Evolutionary conservation across 1,140 invertebrate species (phyloP).

Genomic region (Kradibia gibbosae): DNA sequence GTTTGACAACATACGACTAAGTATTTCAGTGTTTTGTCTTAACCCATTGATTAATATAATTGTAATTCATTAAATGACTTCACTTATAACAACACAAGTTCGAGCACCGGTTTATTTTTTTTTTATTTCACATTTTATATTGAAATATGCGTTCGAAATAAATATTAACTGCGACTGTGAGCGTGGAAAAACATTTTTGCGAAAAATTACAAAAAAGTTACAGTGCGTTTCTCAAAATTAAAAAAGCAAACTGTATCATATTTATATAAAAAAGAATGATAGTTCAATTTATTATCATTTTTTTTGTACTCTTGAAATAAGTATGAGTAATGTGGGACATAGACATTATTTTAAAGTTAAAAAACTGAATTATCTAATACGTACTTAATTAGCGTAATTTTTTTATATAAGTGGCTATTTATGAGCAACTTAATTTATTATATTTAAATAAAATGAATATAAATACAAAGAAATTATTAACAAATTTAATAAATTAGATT

Average conservation of each 20-base stretch:
- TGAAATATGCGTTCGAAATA: conserved; percentile 9
- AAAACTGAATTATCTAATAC: too few relatives aligned
- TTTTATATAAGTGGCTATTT: too few relatives aligned
- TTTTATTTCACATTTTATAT: background rate
- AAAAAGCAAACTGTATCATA: background rate
- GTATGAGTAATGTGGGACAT: conserved; percentile 15
- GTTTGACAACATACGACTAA: background rate
- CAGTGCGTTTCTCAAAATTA: conserved; percentile 48
- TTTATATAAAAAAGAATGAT: background rate
- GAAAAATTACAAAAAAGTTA: conserved; percentile 30
- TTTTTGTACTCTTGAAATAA: background rate
- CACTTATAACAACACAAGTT: conserved; percentile 36
- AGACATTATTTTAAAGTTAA: background rate
- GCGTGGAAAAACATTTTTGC: conserved; percentile 36
- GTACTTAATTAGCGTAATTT: too few relatives aligned
- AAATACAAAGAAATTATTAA: background rate
- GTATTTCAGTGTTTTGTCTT: conserved; percentile 35
- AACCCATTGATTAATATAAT: conserved; percentile 20
- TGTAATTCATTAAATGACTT: conserved; percentile 27
- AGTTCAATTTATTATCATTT: background rate
- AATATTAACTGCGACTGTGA: conserved; percentile 42
- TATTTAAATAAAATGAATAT: background rate
- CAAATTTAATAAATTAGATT: too few relatives aligned
- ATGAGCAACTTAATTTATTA: background rate
- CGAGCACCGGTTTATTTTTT: conserved; percentile 17